Evolutionary conservation across 2,113 vertebrate species (phyloP).

Genomic region (Antechinus flavipes): DNA sequence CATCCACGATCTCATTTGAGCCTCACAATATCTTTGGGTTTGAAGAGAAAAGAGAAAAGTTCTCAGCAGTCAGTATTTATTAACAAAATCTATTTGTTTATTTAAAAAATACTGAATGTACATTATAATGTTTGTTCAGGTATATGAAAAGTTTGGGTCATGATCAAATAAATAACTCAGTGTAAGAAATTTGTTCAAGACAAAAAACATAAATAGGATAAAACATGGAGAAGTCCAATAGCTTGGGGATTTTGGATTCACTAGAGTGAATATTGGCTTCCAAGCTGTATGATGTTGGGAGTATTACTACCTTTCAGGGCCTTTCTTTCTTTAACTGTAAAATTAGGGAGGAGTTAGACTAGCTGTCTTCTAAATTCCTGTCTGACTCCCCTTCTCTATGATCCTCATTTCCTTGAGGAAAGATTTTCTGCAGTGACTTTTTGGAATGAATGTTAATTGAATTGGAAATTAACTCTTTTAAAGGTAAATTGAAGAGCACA

Average conservation of each 20-base stretch:
- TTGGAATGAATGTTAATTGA: background rate
- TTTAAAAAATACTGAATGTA: background rate
- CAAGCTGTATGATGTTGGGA: background rate
- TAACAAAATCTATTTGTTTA: background rate
- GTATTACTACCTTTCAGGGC: background rate
- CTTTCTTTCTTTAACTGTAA: background rate
- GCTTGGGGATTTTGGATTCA: background rate
- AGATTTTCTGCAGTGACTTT: background rate
- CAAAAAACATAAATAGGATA: background rate
- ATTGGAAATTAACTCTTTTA: background rate
- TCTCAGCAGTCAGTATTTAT: background rate
- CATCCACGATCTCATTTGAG: background rate
- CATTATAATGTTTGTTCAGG: background rate
- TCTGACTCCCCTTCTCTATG: background rate
- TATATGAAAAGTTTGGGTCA: background rate
- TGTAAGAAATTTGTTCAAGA: background rate
- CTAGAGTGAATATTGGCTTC: background rate
- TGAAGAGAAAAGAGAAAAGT: background rate
- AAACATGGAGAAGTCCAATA: background rate
- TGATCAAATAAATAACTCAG: background rate
- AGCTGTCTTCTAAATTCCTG: conserved; percentile 6
- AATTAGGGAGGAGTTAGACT: background rate
- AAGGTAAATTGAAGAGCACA: background rate
- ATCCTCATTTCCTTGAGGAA: background rate
- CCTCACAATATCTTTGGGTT: background rate